Percentiles rank a stretch among this genome's conserved stretches.
Conservation (phyloP, 2,113 vertebrate genomes). For the Syngnathoides biaculeatus region DNA sequence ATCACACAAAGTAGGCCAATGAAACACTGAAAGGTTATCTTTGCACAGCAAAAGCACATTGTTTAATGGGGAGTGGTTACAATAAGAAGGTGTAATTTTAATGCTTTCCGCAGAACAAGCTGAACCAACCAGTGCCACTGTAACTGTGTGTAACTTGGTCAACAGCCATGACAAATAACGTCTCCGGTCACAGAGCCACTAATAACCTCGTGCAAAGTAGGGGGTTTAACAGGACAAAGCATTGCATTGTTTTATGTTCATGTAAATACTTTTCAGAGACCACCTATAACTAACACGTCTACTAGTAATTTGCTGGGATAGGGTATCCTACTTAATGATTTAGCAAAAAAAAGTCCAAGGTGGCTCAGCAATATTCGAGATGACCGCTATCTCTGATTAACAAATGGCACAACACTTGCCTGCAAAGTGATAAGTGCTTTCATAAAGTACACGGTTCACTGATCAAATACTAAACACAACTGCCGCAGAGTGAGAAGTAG, state of each 20-base stretch:
- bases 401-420: slow-evolving; percentile 1
- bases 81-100: not conserved
- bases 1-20: not conserved
- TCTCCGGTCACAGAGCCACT: slow-evolving; percentile 36
- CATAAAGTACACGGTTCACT: slow-evolving; percentile 11
- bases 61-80: not conserved
- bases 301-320: not conserved
- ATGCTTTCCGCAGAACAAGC: slow-evolving; percentile 3
- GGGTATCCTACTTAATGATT: not conserved
- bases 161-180: slow-evolving; percentile 45
- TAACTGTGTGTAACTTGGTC: slow-evolving; percentile 34
- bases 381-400: not conserved
- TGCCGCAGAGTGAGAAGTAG: not conserved
- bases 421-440: slow-evolving; percentile 6
- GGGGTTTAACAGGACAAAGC: slow-evolving; percentile 24
- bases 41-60: not conserved
- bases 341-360: not conserved
- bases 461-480: slow-evolving; percentile 6
- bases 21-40: not conserved
- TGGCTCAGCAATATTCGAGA: slow-evolving; percentile 1
- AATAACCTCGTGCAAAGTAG: slow-evolving; percentile 42
- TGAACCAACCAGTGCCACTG: slow-evolving; percentile 3
- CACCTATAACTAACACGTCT: not conserved
- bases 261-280: not conserved
- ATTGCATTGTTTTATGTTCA: slow-evolving; percentile 2